Evolutionary conservation across 1,140 invertebrate genomes (phyloP), one percentile per base, ranked within the genome.

Genomic region (Ylistrum balloti): DNA sequence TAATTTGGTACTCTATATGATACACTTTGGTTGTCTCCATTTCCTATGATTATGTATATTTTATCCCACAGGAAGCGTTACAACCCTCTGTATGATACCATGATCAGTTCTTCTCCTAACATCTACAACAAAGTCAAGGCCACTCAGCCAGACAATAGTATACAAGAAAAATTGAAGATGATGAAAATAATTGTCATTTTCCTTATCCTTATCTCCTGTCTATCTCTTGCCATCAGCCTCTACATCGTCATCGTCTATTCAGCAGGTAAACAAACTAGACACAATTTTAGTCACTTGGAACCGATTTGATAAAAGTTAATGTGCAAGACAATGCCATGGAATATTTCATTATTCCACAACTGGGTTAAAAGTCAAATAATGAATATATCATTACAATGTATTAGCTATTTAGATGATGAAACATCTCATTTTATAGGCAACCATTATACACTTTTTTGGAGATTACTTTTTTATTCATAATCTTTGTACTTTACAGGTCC

Each of bases 71-170:
- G 91, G 38, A 91, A 91, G 87, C n/a, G 91, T 41, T 91, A 90
- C 28, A 91, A 91, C 85, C 91, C 91, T 7, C 33, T 91, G 10
- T 91, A 91, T 88, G 91, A 91, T 41, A 48, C 91, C 33, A 91
- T 91, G 91, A 88, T 91, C 33, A 88, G 88, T 35, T 85, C 91
- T 15, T 86, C 91, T 35, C 91, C 91, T n/a, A 90, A 33, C 85
- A 90, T 91, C 28, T 91, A 91, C 89, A 91, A 91, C 85, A 91
- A 91, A 74, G 91, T 91, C 20, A 88, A 89, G 17, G 41, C 56
- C 5, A 86, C 86, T 1, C 87, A 90, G 87, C 86, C 86, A 38
- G 87, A 88, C 85, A 38, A 74, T 32, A 32, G n/a, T 33, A 9
- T 86, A 86, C 86, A 74, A 22, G 85, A 85, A 33, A 87, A 88